Percentiles rank a stretch among this genome's conserved stretches.
Evolutionary conservation across 2,797 vertebrate species (phyloP).

Genomic region (Protosalanx chinensis): DNA sequence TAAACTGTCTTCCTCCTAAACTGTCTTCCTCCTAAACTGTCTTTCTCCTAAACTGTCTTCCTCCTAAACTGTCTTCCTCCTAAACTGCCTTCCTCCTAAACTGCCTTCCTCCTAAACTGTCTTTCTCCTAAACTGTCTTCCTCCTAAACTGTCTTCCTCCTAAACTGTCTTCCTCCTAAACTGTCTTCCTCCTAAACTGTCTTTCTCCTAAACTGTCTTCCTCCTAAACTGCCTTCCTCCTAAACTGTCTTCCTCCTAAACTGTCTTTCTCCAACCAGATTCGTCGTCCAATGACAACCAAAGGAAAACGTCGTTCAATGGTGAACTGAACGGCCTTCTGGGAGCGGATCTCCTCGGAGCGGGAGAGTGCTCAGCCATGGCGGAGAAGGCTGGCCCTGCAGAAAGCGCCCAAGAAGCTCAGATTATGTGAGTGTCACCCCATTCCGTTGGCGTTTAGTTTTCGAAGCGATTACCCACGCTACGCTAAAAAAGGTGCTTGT

Average conservation of each 20-base stretch:
- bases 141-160: not conserved
- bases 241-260: not conserved
- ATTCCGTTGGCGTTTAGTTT: not conserved
- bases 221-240: too few relatives aligned
- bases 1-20: not conserved
- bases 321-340: slow-evolving; percentile 93
- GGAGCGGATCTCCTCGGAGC: slow-evolving; percentile 79
- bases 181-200: not conserved
- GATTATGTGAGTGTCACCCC: slow-evolving; percentile 81
- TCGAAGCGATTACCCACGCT: not conserved
- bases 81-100: too few relatives aligned
- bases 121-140: too few relatives aligned
- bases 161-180: too few relatives aligned
- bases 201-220: not conserved
- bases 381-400: slow-evolving; percentile 74
- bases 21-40: not conserved
- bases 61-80: too few relatives aligned
- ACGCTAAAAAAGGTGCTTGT: too few relatives aligned
- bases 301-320: slow-evolving; percentile 84
- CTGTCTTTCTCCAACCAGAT: slow-evolving; percentile 52
- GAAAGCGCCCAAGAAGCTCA: slow-evolving; percentile 82
- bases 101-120: too few relatives aligned
- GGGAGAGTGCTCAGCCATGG: slow-evolving; percentile 70
- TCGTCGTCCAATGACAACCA: slow-evolving; percentile 72
- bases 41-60: too few relatives aligned